Conservation (phyloP, 1,140 invertebrate species). For the Pachyrhynchus sulphureomaculatus region DNA sequence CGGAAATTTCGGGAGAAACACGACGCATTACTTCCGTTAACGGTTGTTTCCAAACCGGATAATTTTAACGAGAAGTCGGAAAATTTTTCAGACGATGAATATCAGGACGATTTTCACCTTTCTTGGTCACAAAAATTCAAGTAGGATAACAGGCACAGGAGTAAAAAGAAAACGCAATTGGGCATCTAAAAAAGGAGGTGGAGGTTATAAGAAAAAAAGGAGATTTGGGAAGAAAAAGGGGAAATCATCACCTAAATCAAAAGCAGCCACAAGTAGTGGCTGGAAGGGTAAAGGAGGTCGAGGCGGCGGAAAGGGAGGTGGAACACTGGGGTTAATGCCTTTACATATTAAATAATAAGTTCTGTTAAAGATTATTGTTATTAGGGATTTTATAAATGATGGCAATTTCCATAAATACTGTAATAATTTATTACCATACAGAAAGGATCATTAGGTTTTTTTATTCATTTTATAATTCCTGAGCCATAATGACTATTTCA, state of each 20-base stretch:
- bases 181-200: constrained; percentile 17
- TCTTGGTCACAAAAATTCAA: neutral
- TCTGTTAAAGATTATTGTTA: no score
- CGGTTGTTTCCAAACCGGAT: constrained; percentile 8
- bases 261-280: neutral
- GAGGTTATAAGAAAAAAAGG: constrained; percentile 13
- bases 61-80: neutral
- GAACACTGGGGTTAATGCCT: constrained; percentile 28
- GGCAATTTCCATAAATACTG: no score
- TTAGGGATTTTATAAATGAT: no score
- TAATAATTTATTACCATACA: no score
- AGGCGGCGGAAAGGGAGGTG: neutral
- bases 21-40: constrained; percentile 20
- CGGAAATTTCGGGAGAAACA: constrained; percentile 57
- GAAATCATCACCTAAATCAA: neutral
- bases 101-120: neutral
- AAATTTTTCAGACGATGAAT: neutral
- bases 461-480: no score
- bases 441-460: no score
- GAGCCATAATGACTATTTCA: no score
- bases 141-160: constrained; percentile 1
- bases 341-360: constrained; percentile 22
- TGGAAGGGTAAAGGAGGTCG: neutral
- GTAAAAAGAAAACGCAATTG: constrained; percentile 35
- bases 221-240: constrained; percentile 1